These are phyloP conservation scores for Palythoa heliodiscus DNA, from an alignment of 92 coral and sea anemone species.

Conservation along the genomic window DNA sequence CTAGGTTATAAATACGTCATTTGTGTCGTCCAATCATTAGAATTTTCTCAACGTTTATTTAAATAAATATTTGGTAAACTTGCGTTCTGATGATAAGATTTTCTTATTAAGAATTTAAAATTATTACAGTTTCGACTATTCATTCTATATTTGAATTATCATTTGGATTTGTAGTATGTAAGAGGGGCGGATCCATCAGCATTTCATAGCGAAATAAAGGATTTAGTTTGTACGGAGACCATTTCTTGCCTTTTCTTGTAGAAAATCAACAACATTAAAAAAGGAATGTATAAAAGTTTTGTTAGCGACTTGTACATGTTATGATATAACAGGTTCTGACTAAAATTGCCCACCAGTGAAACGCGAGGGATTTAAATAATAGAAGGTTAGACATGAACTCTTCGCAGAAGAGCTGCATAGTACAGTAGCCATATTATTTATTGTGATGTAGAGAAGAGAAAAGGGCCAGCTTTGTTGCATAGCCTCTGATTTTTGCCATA, in stretches of 20 bases:
- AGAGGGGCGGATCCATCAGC: not conserved
- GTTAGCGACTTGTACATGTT: too few species aligned
- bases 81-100: not conserved
- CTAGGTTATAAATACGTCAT: constrained; percentile 8
- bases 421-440: too few species aligned
- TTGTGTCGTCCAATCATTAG: not conserved
- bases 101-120: not conserved
- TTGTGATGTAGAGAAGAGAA: too few species aligned
- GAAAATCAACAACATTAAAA: not conserved
- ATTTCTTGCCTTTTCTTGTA: not conserved
- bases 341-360: too few species aligned
- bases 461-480: too few species aligned
- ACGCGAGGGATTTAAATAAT: too few species aligned
- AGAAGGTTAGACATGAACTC: too few species aligned
- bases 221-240: not conserved
- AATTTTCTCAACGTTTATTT: not conserved
- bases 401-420: too few species aligned
- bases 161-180: not conserved
- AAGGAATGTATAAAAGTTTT: too few species aligned
- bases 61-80: not conserved
- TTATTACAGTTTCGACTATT: not conserved
- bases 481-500: too few species aligned
- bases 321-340: too few species aligned
- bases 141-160: not conserved
- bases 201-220: not conserved